These are phyloP conservation scores for Podargus strigoides DNA, from an alignment of 2,797 vertebrate genomes.

Conservation along the genomic window DNA sequence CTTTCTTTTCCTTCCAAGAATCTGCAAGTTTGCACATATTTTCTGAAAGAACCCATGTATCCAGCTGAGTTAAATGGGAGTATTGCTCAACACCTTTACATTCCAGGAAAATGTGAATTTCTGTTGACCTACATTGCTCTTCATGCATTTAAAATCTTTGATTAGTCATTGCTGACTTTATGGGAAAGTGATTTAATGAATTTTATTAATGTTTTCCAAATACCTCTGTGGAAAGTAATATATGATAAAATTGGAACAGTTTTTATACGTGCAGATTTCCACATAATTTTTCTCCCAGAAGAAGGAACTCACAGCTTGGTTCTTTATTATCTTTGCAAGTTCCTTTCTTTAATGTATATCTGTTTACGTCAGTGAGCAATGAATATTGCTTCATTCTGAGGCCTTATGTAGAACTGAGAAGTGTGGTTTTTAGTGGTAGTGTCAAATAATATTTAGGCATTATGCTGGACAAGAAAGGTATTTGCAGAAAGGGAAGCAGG, in stretches of 20 bases:
- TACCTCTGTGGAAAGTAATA: not conserved
- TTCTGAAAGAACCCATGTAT: not conserved
- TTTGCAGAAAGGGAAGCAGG: not conserved
- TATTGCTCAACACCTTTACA: not conserved
- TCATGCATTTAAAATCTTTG: not conserved
- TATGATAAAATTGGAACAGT: not conserved
- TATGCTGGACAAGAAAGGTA: accelerated
- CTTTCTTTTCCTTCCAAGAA: not conserved
- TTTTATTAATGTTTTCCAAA: not conserved
- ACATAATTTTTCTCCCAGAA: not conserved
- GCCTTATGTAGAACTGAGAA: not conserved
- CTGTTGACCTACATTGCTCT: not conserved
- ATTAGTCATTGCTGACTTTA: not conserved
- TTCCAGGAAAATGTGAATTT: not conserved
- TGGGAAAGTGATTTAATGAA: not conserved
- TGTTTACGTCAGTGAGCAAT: not conserved
- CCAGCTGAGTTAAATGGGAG: not conserved
- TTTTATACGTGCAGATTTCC: not conserved
- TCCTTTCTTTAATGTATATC: not conserved
- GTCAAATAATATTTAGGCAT: not conserved
- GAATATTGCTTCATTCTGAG: not conserved
- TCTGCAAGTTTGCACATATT: not conserved
- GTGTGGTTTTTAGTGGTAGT: not conserved
- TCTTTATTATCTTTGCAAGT: not conserved
- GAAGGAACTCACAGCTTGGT: not conserved